These are phyloP conservation scores for Calonectris borealis DNA, from an alignment of 2,113 vertebrate genomes.

Conservation along the genomic window DNA sequence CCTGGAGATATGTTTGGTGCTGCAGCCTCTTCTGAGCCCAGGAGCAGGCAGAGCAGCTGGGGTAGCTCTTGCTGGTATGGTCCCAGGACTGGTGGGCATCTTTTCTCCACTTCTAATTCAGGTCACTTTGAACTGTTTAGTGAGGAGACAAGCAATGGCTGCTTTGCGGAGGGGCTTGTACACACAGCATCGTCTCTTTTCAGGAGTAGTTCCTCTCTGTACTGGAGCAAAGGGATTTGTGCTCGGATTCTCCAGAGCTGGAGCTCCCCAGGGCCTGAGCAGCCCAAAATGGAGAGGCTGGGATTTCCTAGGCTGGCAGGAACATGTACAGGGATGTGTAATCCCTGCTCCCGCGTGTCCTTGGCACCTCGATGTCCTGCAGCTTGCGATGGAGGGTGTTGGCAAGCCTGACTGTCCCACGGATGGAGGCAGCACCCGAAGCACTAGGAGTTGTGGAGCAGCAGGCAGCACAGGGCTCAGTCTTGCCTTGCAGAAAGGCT, in stretches of 20 bases:
- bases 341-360: accelerated
- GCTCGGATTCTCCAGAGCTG: neutral
- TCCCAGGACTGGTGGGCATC: neutral
- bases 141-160: neutral
- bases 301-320: neutral
- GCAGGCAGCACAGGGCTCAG: neutral
- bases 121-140: neutral
- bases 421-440: neutral
- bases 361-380: neutral
- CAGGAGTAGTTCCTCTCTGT: neutral
- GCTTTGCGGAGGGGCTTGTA: neutral
- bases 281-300: neutral
- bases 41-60: neutral
- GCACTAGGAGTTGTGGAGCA: neutral
- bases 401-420: neutral
- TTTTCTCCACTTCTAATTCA: neutral
- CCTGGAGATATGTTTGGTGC: neutral
- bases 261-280: neutral
- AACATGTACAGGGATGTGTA: accelerated
- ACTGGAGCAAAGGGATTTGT: neutral
- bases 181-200: neutral
- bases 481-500: neutral
- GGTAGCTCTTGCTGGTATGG: neutral
- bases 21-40: neutral
- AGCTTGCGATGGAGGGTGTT: neutral